Evolutionary conservation across 2,888 invertebrate genomes (phyloP).

Genomic region (Stomorhina lunata): DNA sequence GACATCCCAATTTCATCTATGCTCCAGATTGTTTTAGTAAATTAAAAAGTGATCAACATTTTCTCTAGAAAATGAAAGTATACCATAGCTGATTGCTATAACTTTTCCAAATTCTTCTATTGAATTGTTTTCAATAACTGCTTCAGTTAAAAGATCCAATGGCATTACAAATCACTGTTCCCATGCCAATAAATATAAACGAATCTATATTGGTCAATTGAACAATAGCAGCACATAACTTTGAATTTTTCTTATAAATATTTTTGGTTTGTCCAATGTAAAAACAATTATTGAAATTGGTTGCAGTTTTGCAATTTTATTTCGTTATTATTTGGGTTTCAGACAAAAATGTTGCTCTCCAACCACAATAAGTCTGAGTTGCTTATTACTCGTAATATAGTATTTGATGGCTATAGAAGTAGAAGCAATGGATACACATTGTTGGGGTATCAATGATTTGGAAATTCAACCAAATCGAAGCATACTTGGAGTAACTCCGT

Average conservation of each 20-base stretch:
- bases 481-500: not conserved
- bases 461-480: conserved; percentile 10
- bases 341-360: not conserved
- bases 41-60: too few relatives aligned
- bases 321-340: conserved; percentile 1
- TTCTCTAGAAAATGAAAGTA: too few relatives aligned
- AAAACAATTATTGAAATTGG: conserved; percentile 61
- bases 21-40: too few relatives aligned
- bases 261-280: conserved; percentile 35
- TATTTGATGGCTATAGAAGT: conserved; percentile 47
- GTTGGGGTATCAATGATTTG: conserved; percentile 33
- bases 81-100: too few relatives aligned
- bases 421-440: not conserved
- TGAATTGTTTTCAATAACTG: too few relatives aligned
- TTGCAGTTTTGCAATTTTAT: conserved; percentile 31
- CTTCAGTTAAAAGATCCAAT: too few relatives aligned
- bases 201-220: conserved; percentile 25
- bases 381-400: conserved; percentile 26
- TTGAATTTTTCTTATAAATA: conserved; percentile 3
- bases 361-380: conserved; percentile 30
- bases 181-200: not conserved
- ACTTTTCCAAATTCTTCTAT: too few relatives aligned
- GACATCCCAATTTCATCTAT: too few relatives aligned
- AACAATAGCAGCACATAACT: conserved; percentile 51
- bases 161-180: not conserved